These are phyloP conservation scores for Corvus moneduloides DNA, from an alignment of 2,113 vertebrate species.

Conservation along the genomic window DNA sequence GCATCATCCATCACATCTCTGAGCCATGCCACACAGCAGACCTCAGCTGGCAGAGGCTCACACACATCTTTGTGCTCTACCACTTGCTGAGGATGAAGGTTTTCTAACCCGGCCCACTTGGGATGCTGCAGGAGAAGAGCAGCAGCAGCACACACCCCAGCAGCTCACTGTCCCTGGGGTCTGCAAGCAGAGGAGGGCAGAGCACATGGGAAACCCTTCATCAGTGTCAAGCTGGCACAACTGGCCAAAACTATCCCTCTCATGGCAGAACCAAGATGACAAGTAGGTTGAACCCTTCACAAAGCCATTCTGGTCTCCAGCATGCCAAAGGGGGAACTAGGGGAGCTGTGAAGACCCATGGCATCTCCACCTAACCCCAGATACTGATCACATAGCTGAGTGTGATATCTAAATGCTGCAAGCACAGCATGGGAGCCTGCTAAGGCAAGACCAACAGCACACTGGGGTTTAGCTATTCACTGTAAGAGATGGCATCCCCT, in stretches of 20 bases:
- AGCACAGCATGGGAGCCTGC: not conserved
- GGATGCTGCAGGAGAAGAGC: not conserved
- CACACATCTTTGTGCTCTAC: not conserved
- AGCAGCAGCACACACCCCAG: not conserved
- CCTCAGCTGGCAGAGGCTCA: not conserved
- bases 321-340: not conserved
- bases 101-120: fast-evolving
- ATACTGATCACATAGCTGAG: not conserved
- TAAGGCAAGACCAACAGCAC: not conserved
- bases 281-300: not conserved
- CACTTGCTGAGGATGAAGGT: not conserved
- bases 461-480: not conserved
- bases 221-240: not conserved
- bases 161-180: not conserved
- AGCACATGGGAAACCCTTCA: not conserved
- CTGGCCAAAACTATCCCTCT: not conserved
- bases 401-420: not conserved
- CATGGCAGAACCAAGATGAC: not conserved
- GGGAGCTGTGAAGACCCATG: not conserved
- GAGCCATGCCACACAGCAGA: not conserved
- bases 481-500: not conserved
- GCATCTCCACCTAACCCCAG: not conserved
- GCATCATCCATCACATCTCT: not conserved
- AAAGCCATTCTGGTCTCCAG: not conserved
- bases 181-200: not conserved